A percentile compares a stretch with the other conserved stretches of the same genome.
These are phyloP conservation scores for Dufourea novaeangliae DNA, from an alignment of 1,140 invertebrate species.

Conservation along the genomic window DNA sequence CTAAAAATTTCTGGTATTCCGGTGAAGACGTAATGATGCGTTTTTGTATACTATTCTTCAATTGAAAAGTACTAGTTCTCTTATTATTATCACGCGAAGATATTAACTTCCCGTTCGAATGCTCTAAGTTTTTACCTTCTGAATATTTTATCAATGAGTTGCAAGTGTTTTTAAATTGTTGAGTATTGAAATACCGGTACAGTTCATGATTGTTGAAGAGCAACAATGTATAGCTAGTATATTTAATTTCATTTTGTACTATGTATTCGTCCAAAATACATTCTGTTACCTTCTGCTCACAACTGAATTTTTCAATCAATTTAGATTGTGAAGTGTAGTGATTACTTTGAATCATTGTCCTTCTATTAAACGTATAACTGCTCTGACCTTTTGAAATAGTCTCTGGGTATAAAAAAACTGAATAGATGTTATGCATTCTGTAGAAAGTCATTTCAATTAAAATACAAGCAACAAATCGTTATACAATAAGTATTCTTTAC, in stretches of 20 bases:
- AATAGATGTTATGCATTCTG: not conserved
- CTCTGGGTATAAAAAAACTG: not conserved
- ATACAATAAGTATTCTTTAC: not conserved
- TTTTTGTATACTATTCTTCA: not conserved
- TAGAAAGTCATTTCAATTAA: not conserved
- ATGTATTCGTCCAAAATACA: not conserved
- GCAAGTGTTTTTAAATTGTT: slow-evolving; percentile 4
- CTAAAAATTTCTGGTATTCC: slow-evolving; percentile 39
- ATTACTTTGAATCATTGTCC: not conserved
- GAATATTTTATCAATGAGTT: not conserved
- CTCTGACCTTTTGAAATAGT: not conserved
- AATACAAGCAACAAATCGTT: not conserved
- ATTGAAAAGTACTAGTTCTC: not conserved
- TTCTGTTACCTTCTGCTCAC: not conserved
- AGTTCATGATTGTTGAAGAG: slow-evolving; percentile 16
- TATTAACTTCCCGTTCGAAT: not conserved
- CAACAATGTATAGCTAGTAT: slow-evolving; percentile 2
- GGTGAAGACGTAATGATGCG: slow-evolving; percentile 46
- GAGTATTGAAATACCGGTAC: slow-evolving; percentile 1
- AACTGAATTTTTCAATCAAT: not conserved
- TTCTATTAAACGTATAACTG: not conserved
- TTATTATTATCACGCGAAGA: not conserved
- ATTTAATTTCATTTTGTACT: slow-evolving; percentile 25
- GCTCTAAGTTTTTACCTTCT: not conserved
- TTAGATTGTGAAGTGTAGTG: not conserved